Percentiles rank a stretch among this genome's conserved stretches.
phyloP scores from a whole-genome alignment of 2,888 invertebrate genomes.

The Dione juno region DNA sequence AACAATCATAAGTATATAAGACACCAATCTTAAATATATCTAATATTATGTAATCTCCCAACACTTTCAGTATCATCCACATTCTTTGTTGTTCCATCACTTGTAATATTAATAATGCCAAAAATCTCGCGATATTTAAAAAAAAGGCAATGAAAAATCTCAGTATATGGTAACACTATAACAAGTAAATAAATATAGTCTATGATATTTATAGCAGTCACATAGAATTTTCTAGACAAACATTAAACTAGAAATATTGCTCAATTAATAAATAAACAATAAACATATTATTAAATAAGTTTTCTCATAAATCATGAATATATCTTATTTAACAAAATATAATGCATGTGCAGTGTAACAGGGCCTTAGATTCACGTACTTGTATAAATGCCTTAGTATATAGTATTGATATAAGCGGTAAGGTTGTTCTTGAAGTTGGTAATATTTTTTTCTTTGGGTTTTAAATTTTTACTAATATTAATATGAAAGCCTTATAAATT shows the following conservation, averaged over 20 bases:
- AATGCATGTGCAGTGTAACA: slow-evolving; percentile 33
- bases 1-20: neutral
- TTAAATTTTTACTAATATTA: no score
- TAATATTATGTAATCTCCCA: neutral
- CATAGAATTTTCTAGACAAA: slow-evolving; percentile 13
- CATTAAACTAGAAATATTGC: slow-evolving; percentile 31
- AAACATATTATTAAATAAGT: slow-evolving; percentile 9
- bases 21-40: neutral
- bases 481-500: no score
- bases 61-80: slow-evolving; percentile 11
- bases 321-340: slow-evolving; percentile 10
- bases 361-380: slow-evolving; percentile 34
- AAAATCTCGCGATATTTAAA: neutral
- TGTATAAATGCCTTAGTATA: slow-evolving; percentile 36
- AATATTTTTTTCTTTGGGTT: neutral
- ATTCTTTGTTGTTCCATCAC: neutral
- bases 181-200: slow-evolving; percentile 3
- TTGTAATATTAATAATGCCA: slow-evolving; percentile 1
- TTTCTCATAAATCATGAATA: slow-evolving; percentile 12
- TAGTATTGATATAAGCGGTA: slow-evolving; percentile 19
- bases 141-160: neutral
- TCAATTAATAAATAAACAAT: slow-evolving; percentile 23
- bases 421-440: slow-evolving; percentile 5
- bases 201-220: slow-evolving; percentile 1
- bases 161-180: slow-evolving; percentile 2